Evolutionary conservation across 1,140 invertebrate genomes (phyloP).

Genomic region (Rhizoglyphus robini): DNA sequence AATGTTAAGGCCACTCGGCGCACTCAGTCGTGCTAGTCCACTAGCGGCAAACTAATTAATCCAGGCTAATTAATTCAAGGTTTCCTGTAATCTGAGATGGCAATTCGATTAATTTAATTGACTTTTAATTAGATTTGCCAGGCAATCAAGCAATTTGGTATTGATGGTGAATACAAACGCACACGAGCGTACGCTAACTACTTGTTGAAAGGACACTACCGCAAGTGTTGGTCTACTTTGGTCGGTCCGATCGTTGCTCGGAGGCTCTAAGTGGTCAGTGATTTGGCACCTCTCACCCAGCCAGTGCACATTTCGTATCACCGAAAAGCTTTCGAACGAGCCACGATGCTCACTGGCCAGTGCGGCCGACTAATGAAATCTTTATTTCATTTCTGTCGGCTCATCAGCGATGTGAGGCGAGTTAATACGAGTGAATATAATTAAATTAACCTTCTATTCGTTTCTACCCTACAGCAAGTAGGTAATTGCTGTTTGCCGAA

Average conservation of each 20-base stretch:
- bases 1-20: background rate
- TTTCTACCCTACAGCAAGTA: background rate
- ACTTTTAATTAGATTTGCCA: constrained; percentile 13
- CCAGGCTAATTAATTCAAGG: constrained; percentile 4
- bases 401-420: too few species aligned
- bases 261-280: too few species aligned
- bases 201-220: background rate
- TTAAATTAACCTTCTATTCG: constrained; percentile 8
- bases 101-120: constrained; percentile 6
- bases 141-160: background rate
- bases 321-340: too few species aligned
- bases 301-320: too few species aligned
- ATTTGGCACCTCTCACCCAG: too few species aligned
- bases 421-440: background rate
- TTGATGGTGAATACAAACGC: too few species aligned
- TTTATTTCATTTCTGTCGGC: background rate
- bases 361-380: background rate
- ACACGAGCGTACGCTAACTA: too few species aligned
- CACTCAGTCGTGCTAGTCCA: background rate
- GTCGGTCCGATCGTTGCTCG: too few species aligned
- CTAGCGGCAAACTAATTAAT: background rate
- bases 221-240: too few species aligned
- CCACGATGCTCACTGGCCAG: background rate
- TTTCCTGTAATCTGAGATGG: constrained; percentile 3
- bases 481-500: background rate